Evolutionary conservation across 2,113 vertebrate species (phyloP).

Genomic region (Nothocercus nigrocapillus): DNA sequence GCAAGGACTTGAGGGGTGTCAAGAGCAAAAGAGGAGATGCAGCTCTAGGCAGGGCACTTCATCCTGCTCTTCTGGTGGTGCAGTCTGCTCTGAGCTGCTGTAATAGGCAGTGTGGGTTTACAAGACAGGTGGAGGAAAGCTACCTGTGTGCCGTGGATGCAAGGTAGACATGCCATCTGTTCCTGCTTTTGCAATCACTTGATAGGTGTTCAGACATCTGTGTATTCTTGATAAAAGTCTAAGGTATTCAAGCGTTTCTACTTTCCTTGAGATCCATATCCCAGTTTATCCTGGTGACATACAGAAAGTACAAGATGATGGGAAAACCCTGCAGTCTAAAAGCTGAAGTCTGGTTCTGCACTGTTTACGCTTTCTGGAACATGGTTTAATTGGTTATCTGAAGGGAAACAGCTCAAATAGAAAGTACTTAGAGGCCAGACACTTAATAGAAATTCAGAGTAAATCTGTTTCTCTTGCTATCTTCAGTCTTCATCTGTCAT

Average conservation of each 20-base stretch:
- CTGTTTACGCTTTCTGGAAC: neutral
- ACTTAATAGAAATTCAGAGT: neutral
- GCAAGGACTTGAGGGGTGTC: neutral
- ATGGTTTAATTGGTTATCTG: neutral
- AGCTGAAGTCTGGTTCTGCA: neutral
- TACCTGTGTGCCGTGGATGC: neutral
- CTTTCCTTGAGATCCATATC: neutral
- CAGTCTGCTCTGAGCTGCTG: neutral
- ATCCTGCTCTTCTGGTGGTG: neutral
- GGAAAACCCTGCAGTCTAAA: neutral
- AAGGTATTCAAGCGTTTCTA: neutral
- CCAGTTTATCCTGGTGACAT: rapidly evolving
- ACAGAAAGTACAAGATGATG: neutral
- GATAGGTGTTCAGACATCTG: neutral
- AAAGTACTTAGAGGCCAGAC: neutral
- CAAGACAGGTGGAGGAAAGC: neutral
- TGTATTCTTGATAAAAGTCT: neutral
- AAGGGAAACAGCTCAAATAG: neutral
- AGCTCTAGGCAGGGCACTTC: neutral
- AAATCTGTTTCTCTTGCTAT: neutral
- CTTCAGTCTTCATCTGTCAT: neutral
- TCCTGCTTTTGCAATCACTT: neutral
- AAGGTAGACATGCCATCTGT: neutral
- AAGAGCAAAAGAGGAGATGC: neutral
- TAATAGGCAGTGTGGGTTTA: neutral